These are phyloP conservation scores for Dinoponera quadriceps DNA, from an alignment of 1,140 invertebrate species.

Conservation along the genomic window DNA sequence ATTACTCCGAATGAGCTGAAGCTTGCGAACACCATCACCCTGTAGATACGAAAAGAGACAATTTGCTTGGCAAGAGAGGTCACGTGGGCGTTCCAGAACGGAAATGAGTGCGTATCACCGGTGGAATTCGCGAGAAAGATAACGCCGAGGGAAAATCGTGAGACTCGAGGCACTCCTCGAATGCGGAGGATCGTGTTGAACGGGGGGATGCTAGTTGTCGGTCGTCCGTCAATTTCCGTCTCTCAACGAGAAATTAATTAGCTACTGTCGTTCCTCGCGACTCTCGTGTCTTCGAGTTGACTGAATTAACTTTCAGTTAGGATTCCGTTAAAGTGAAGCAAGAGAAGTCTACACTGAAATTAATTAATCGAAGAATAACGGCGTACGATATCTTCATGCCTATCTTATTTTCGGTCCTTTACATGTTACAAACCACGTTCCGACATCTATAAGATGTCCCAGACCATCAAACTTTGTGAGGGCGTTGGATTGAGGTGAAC, in stretches of 20 bases:
- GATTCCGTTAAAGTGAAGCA: background rate
- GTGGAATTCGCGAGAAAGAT: slow-evolving; percentile 1
- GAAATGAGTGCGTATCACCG: slow-evolving; percentile 19
- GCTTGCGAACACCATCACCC: slow-evolving; percentile 72
- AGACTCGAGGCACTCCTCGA: background rate
- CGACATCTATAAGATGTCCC: too few species aligned
- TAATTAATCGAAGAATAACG: background rate
- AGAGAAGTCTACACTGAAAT: background rate
- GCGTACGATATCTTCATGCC: background rate
- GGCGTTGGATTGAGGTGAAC: too few species aligned
- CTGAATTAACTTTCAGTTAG: background rate
- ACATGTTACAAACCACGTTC: too few species aligned
- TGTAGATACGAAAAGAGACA: slow-evolving; percentile 58
- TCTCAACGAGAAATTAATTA: background rate
- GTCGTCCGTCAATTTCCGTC: too few species aligned
- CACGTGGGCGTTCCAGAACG: background rate
- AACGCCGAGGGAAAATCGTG: background rate
- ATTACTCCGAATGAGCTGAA: slow-evolving; percentile 71
- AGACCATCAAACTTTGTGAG: too few species aligned
- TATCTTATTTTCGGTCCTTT: background rate
- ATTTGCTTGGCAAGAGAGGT: slow-evolving; percentile 15
- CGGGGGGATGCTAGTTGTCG: too few species aligned
- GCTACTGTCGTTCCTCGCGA: background rate
- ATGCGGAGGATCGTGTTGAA: background rate
- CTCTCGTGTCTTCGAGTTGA: background rate